A percentile compares a stretch with the other conserved stretches of the same genome.
Evolutionary conservation across 2,797 vertebrate genomes (phyloP).

Genomic region (Amniataba percoides): DNA sequence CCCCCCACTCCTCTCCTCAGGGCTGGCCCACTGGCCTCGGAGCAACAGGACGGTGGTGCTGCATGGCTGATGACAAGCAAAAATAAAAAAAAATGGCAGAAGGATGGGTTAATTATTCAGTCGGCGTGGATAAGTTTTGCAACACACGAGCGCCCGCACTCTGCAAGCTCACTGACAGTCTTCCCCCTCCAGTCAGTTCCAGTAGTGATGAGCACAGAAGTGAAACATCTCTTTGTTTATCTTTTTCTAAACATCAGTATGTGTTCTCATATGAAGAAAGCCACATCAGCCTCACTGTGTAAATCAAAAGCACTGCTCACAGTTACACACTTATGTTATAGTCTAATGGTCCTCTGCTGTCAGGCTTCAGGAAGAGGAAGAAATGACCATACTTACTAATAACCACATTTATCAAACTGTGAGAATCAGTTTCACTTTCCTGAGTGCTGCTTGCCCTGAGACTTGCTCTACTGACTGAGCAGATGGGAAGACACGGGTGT

Average conservation of each 20-base stretch:
- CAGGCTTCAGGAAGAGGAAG: neutral
- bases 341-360: neutral
- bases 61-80: slow-evolving; percentile 62
- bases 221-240: neutral
- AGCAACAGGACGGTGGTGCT: slow-evolving; percentile 61
- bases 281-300: neutral
- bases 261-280: neutral
- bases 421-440: neutral
- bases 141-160: slow-evolving; percentile 9
- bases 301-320: neutral
- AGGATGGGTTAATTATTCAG: slow-evolving; percentile 35
- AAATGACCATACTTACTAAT: neutral
- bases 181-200: neutral
- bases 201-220: neutral
- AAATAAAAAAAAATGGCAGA: too few species aligned
- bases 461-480: slow-evolving; percentile 43
- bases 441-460: slow-evolving; percentile 2
- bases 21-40: slow-evolving; percentile 65
- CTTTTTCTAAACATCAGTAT: neutral
- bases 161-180: slow-evolving; percentile 2
- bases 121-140: slow-evolving; percentile 2
- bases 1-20: slow-evolving; percentile 58
- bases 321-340: too few species aligned
- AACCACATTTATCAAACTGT: neutral
- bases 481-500: slow-evolving; percentile 62